Base-by-base conservation (phyloP, 2,797 vertebrate genomes). In the Oophaga sylvatica region DNA sequence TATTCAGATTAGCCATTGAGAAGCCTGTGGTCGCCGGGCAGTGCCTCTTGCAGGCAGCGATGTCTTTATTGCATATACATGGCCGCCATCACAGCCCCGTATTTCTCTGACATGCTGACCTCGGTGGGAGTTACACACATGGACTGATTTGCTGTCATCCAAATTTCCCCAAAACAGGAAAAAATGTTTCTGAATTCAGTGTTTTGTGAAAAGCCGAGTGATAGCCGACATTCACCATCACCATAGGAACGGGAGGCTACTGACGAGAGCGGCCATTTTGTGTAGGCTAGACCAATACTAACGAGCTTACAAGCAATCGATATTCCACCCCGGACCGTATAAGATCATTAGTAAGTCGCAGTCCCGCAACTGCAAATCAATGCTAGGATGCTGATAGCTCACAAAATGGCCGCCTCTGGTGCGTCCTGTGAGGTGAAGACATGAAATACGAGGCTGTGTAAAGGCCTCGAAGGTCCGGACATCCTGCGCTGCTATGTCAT, bases 381-480 rank as follows among this genome's bases (percentile, higher is more conserved):
- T 48, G 53, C 10, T 19, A 19, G 53, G 41, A 75, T n/a, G 71
- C 20, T 75, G 3, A 22, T 48, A 15, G 71, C 71, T 48, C 19
- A 75, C 41, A 75, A 75, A 75, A 75, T 75, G 71, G 71, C 71
- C 71, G 71, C 71, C 71, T 15, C 35, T 0, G 41, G 70, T 71
- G 70, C 19, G 16, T 65, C 10, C 0, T 26, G n/a, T 5, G n/a
- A 70, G 70, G 31, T 3, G n/a, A 19, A 20, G 31, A 12, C 68
- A 19, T 41, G 31, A 71, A 35, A 19, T 71, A 71, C 13, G 0
- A 19, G 29, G 68, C 35, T 35, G 16, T 70, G 67, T 31, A 1
- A 48, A 35, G 70, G 17, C 19, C 35, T 0, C 71, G 22, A 20
- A 73, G 71, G 41, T 75, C 45, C n/a, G 19, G 10, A 8, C 17